Conservation (phyloP, 2,888 invertebrate genomes). For the Neoascia interrupta region DNA sequence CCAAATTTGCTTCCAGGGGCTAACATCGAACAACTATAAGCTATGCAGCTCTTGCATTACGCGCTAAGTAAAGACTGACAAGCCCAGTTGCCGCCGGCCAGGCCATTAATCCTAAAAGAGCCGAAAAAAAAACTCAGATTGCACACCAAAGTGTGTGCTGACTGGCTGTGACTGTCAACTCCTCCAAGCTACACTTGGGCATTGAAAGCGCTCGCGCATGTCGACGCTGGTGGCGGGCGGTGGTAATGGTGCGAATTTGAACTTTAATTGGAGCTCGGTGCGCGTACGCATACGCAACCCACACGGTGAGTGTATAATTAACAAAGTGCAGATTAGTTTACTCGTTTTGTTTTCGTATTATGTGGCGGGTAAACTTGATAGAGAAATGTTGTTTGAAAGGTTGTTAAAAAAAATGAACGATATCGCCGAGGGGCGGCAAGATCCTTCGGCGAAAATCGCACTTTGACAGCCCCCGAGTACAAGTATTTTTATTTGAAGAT, state of each 20-base stretch:
- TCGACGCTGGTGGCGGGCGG: not conserved
- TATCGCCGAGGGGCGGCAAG: constrained; percentile 44
- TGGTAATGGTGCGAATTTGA: constrained; percentile 28
- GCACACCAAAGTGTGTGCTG: too few species aligned
- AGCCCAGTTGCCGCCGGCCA: constrained; percentile 58
- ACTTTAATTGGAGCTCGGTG: constrained; percentile 55
- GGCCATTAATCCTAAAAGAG: constrained; percentile 52
- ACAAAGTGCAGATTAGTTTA: constrained; percentile 60
- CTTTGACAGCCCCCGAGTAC: constrained; percentile 14
- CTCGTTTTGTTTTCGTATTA: constrained; percentile 11
- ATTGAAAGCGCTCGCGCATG: constrained; percentile 39
- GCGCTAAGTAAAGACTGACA: constrained; percentile 61
- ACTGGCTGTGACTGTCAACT: constrained; percentile 55
- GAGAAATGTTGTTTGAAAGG: constrained; percentile 67
- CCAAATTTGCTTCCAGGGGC: constrained; percentile 59
- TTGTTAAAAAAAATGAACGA: constrained; percentile 61
- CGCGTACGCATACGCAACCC: constrained; percentile 45
- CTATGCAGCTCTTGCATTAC: constrained; percentile 34
- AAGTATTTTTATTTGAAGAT: constrained; percentile 9
- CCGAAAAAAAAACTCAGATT: constrained; percentile 28
- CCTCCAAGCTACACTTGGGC: constrained; percentile 61
- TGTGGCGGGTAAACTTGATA: constrained; percentile 55
- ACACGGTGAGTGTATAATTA: constrained; percentile 49
- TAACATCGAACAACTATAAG: constrained; percentile 3
- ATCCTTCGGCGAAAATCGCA: constrained; percentile 15